These are phyloP conservation scores for Creontiades dilutus DNA, from an alignment of 2,888 invertebrate species.

Conservation along the genomic window DNA sequence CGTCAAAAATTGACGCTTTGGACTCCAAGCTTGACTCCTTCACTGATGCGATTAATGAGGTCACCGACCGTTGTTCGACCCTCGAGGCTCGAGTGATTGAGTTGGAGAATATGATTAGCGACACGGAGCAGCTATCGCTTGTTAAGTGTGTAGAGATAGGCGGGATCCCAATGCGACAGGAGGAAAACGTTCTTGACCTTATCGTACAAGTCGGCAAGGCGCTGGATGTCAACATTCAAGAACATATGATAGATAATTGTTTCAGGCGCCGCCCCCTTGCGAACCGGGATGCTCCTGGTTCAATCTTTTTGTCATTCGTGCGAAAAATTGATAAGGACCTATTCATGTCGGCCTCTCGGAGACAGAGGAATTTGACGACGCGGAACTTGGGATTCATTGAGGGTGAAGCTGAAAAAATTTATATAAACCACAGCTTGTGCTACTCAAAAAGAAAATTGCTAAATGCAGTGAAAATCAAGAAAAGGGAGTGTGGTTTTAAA, in stretches of 20 bases:
- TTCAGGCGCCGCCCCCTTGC: conserved; percentile 29
- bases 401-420: not conserved
- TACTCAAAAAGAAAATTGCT: conserved; percentile 13
- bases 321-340: conserved; percentile 15
- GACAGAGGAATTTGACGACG: not conserved
- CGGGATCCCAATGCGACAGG: not conserved
- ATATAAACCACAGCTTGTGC: conserved; percentile 20
- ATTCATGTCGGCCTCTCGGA: conserved; percentile 1
- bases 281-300: not conserved
- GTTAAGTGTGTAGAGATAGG: conserved; percentile 34
- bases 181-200: conserved; percentile 11
- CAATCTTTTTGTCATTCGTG: conserved; percentile 45
- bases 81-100: conserved; percentile 12
- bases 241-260: conserved; percentile 21
- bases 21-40: not conserved
- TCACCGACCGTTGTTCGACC: not conserved
- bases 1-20: not conserved
- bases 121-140: not conserved
- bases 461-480: not conserved
- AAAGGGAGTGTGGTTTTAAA: conserved; percentile 45
- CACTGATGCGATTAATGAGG: not conserved
- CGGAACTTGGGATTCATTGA: not conserved
- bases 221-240: not conserved
- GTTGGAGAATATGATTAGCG: not conserved
- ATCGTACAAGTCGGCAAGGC: not conserved